Conservation (phyloP, 1,140 invertebrate genomes). For the Lamellibrachia luymesi region DNA sequence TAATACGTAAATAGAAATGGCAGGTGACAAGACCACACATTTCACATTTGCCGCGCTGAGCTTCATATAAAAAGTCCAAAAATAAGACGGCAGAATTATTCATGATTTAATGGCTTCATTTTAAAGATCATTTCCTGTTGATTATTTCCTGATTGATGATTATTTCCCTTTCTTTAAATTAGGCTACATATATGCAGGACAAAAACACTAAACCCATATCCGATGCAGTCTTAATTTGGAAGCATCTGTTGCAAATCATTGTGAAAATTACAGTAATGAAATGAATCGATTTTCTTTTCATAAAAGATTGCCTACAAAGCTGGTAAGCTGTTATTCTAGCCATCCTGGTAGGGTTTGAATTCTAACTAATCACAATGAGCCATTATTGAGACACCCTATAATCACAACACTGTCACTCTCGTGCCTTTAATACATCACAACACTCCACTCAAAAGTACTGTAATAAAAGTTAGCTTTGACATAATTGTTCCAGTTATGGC, state of each 20-base stretch:
- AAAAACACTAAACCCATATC: neutral
- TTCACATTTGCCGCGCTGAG: neutral
- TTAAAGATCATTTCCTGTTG: neutral
- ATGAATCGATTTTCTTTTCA: neutral
- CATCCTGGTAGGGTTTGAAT: neutral
- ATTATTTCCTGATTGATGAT: too few relatives aligned
- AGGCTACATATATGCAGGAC: neutral
- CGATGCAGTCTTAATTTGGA: neutral
- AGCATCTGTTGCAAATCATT: neutral
- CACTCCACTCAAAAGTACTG: neutral
- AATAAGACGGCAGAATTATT: neutral
- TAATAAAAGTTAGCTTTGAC: neutral
- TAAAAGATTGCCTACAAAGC: neutral
- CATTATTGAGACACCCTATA: neutral
- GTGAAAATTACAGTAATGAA: neutral
- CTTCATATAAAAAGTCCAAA: neutral
- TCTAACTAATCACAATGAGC: neutral
- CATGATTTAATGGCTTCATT: neutral
- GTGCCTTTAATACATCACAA: neutral
- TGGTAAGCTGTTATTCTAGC: neutral
- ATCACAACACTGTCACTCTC: neutral
- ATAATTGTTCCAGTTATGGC: neutral
- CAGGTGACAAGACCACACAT: neutral
- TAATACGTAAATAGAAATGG: neutral
- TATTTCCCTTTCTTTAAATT: neutral